phyloP scores from a whole-genome alignment of 23 tunicate genomes.

The Halocynthia aurantium region DNA sequence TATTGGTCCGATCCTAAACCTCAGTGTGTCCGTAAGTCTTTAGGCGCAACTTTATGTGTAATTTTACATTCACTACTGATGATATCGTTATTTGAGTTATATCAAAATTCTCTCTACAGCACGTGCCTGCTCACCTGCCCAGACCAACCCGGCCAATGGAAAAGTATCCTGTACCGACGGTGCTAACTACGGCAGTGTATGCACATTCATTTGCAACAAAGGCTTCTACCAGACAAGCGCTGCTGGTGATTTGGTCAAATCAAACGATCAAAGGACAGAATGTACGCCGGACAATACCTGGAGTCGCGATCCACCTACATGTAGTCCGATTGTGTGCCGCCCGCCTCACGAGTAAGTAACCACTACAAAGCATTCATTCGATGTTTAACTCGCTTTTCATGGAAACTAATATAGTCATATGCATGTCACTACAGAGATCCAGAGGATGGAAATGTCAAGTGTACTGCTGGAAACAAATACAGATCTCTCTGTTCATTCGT shows the following conservation, averaged over 20 bases:
- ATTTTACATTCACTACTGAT: neutral
- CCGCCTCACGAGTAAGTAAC: constrained; percentile 15
- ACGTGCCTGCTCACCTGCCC: constrained; percentile 24
- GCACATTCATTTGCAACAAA: constrained; percentile 24
- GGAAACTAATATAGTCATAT: neutral
- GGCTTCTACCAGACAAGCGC: constrained; percentile 21
- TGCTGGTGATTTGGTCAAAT: constrained; percentile 9
- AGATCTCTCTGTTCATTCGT: constrained; percentile 7
- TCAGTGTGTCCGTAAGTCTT: constrained; percentile 34
- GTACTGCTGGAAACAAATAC: constrained; percentile 9
- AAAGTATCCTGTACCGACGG: constrained; percentile 16
- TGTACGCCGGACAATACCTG: constrained; percentile 5
- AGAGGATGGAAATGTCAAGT: constrained; percentile 3
- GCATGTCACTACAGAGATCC: constrained; percentile 5
- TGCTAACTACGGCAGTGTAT: constrained; percentile 23
- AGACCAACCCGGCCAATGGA: constrained; percentile 12
- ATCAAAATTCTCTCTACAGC: neutral
- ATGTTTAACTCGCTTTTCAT: too few relatives aligned
- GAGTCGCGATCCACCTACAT: constrained; percentile 17
- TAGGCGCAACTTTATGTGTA: neutral
- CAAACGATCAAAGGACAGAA: constrained; percentile 18
- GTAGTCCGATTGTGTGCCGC: constrained; percentile 8
- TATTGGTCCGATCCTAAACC: constrained; percentile 44
- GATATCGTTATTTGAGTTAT: neutral
- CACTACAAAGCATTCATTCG: neutral